Evolutionary conservation across 2,888 invertebrate species (phyloP), one percentile per base, ranked within the genome.

Genomic region (Girardia tigrina): DNA sequence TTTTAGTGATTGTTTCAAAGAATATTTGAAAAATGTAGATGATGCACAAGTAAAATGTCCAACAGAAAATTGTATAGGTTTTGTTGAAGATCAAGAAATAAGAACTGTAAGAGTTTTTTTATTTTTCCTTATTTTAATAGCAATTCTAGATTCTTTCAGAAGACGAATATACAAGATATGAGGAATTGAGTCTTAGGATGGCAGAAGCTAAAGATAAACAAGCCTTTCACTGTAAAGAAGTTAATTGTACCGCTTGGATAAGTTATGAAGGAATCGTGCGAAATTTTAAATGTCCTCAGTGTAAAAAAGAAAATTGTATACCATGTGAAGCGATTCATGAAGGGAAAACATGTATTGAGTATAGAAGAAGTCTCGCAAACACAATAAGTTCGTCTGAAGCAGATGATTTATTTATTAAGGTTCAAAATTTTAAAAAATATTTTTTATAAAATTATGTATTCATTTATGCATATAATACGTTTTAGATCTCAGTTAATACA

Each of bases 291-390:
- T 71, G 71, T 71, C 28, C 71, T 12, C 71, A 28, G 6, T 71
- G 71, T 71, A 12, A 12, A 12, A 71, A 71, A 71, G 16, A 42
- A 4, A 76, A 76, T 26, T 76, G 76, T 75, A 74, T 76, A 28
- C 20, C 75, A 26, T 76, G 76, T 28, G 6, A 42, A 16, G 70
- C 73, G 28, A 26, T 74, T 16, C 75, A 76, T 14, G 42, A 70
- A 26, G 27, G 27, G 0, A 8, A 70, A 28, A 70, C 69, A 6
- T 76, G 76, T 42, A 36, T 75, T 20, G 23, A 76, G 20, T 76
- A 76, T 69, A 26, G 42, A 16, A 8, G 16, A 1, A n/a, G 6
- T 56, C n/a, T 6, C n/a, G 8, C 4, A 6, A 56, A 56, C 8
- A 23, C n/a, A 20, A n/a, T 23, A 2, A n/a, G 23, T 12, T 6